phyloP scores from a whole-genome alignment of 2,888 invertebrate species.

The Eudasyphora cyanicolor region DNA sequence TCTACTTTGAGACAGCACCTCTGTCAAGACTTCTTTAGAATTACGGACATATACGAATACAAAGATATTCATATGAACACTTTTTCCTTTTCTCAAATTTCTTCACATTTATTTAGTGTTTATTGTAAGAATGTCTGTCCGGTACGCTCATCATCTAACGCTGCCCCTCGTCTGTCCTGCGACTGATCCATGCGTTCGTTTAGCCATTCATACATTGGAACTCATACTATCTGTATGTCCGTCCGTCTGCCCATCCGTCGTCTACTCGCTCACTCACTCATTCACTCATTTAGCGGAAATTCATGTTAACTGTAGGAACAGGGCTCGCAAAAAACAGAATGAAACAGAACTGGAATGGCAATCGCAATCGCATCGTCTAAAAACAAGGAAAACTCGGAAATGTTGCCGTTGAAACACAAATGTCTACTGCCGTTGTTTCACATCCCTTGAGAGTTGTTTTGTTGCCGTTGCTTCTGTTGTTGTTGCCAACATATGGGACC shows the following conservation, averaged over 20 bases:
- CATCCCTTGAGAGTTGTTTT: constrained; percentile 41
- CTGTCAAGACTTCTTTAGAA: no score
- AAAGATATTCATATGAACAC: no score
- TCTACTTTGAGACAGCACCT: no score
- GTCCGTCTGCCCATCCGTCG: constrained; percentile 2
- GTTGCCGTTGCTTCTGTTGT: constrained; percentile 21
- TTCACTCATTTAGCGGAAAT: constrained; percentile 69
- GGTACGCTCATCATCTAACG: not conserved
- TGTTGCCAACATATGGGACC: constrained; percentile 49
- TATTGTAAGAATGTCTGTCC: not conserved
- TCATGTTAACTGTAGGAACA: constrained; percentile 69
- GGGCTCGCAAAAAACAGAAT: constrained; percentile 55
- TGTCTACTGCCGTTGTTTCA: constrained; percentile 70
- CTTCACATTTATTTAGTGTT: not conserved
- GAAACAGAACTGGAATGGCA: not conserved
- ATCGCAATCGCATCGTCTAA: constrained; percentile 1
- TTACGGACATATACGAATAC: no score
- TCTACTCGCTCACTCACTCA: constrained; percentile 51
- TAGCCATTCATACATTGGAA: no score
- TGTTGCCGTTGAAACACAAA: constrained; percentile 79
- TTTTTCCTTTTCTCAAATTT: not conserved
- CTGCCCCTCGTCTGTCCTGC: not conserved
- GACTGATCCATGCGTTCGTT: not conserved
- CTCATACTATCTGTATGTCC: constrained; percentile 16
- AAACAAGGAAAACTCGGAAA: constrained; percentile 76